Evolutionary conservation across 2,797 vertebrate genomes (phyloP), one percentile per base, ranked within the genome.

Genomic region (Yasuhikotakia modesta): DNA sequence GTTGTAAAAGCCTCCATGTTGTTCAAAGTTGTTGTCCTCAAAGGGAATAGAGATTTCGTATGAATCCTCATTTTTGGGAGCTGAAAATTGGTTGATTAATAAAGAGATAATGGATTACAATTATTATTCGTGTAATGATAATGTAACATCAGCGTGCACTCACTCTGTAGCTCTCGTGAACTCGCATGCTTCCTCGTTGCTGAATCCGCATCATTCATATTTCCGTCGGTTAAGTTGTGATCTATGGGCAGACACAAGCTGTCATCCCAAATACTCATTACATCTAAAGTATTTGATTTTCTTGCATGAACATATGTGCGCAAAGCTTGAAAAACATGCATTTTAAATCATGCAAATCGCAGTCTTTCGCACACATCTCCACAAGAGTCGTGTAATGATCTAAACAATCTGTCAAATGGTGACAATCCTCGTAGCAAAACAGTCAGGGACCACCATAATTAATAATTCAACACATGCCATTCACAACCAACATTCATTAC

Each of bases 41-140:
- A 94, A 95, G 0, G 95, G 95, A 50, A 95, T 92, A 69, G 94
- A 84, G 82, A 95, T 92, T 88, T 95, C 94, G 73, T 94, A 94
- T 10, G 90, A 66, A 5, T 95, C 94, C 50, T 94, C 93, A 17
- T 94, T 95, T 88, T 95, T 95, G 30, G 93, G 94, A 85, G 93
- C 95, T 96, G 57, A 48, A 52, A n/a, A n/a, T n/a, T n/a, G 14
- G 70, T 27, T 58, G 72, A 8, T 8, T 7, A 27, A 72, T 60
- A 73, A 8, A 65, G 22, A 32, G 5, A 22, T 1, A n/a, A n/a
- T 70, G 27, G 11, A 55, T 52, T n/a, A 32, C 64, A 17, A 66
- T 58, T 45, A 57, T 32, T 21, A 13, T 4, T 0, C 21, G 0
- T 39, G 13, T 16, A 16, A 4, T 58, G 16, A n/a, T n/a, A n/a